Evolutionary conservation across 2,113 vertebrate species (phyloP).

Genomic region (Psittacara wagleri): DNA sequence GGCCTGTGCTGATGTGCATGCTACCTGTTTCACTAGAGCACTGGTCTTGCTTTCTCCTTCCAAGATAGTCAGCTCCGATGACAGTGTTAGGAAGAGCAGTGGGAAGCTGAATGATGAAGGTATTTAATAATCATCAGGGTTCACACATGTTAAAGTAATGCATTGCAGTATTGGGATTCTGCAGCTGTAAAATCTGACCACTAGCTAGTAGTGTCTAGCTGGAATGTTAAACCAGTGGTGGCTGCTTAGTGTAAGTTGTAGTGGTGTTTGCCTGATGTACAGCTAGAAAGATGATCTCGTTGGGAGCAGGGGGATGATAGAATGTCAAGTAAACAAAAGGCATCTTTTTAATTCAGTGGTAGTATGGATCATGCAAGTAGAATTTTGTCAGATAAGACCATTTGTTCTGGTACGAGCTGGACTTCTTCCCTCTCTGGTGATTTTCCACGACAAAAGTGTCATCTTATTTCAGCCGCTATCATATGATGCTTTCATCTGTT

Average conservation of each 20-base stretch:
- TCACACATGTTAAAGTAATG: background rate
- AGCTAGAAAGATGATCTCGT: background rate
- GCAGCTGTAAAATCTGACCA: background rate
- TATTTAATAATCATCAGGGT: slow-evolving; percentile 18
- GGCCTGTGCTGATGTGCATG: background rate
- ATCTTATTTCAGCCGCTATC: background rate
- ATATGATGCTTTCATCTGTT: background rate
- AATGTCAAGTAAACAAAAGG: background rate
- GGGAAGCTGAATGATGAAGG: background rate
- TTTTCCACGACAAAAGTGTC: background rate
- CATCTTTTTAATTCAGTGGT: background rate
- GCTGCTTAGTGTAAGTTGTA: background rate
- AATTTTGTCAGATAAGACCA: background rate
- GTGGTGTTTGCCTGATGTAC: background rate
- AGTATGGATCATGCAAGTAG: background rate
- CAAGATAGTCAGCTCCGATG: background rate
- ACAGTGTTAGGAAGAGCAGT: background rate
- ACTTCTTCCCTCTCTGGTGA: background rate
- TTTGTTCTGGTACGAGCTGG: background rate
- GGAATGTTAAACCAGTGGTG: background rate
- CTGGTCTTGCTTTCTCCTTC: background rate
- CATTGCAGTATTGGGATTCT: background rate
- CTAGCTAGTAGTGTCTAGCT: background rate
- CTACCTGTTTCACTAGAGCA: background rate
- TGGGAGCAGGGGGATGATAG: background rate